phyloP scores from a whole-genome alignment of 1,140 invertebrate genomes.

The Ptiloglossa arizonensis region DNA sequence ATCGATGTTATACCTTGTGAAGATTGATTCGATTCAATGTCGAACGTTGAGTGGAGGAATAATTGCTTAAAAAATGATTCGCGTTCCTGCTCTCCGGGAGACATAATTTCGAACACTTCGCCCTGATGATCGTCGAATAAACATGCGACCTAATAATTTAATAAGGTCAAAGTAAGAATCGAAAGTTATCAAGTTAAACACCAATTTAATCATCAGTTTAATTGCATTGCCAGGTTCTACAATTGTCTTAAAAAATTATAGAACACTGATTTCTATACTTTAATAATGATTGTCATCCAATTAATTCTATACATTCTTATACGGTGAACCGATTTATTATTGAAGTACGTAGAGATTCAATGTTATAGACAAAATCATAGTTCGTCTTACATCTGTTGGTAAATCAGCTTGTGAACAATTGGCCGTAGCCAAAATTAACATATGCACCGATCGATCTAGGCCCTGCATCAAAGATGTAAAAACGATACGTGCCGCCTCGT shows the following conservation, averaged over 20 bases:
- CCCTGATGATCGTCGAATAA: slow-evolving; percentile 74
- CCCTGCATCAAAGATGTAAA: slow-evolving; percentile 79
- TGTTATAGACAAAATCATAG: background rate
- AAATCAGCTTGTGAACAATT: slow-evolving; percentile 71
- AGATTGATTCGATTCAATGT: slow-evolving; percentile 69
- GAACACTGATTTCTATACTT: no score
- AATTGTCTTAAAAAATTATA: slow-evolving; percentile 5
- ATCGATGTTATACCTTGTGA: slow-evolving; percentile 65
- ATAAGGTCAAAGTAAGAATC: slow-evolving; percentile 28
- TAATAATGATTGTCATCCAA: no score
- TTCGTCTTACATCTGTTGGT: slow-evolving; percentile 75
- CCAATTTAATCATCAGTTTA: no score
- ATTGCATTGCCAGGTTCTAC: background rate
- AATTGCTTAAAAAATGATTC: slow-evolving; percentile 74
- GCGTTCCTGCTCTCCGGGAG: slow-evolving; percentile 66
- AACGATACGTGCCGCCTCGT: slow-evolving; percentile 78
- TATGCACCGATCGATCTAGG: slow-evolving; percentile 80
- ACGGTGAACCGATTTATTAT: no score
- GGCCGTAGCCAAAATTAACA: slow-evolving; percentile 80
- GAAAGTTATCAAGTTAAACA: slow-evolving; percentile 15
- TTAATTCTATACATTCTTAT: slow-evolving; percentile 14
- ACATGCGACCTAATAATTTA: slow-evolving; percentile 62
- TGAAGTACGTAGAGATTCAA: background rate
- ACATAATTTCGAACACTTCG: slow-evolving; percentile 72
- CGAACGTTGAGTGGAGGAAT: slow-evolving; percentile 60